Evolutionary conservation across 2,113 vertebrate species (phyloP).

Genomic region (Misgurnus anguillicaudatus): DNA sequence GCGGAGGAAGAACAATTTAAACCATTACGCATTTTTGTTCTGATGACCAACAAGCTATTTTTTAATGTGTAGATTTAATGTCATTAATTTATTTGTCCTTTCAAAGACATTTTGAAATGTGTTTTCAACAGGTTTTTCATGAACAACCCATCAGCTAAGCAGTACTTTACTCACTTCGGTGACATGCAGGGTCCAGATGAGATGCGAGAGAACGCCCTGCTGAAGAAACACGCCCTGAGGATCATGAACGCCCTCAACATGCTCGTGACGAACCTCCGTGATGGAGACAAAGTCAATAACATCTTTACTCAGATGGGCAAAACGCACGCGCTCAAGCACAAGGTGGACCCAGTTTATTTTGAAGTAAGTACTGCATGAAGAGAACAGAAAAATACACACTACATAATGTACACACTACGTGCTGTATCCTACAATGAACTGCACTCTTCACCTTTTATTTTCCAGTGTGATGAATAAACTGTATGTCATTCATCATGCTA

Average conservation of each 20-base stretch:
- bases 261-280: conserved; percentile 85
- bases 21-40: too few relatives aligned
- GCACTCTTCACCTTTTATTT: too few relatives aligned
- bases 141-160: conserved; percentile 89
- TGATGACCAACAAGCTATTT: too few relatives aligned
- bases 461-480: too few relatives aligned
- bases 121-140: conserved; percentile 84
- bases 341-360: conserved; percentile 93
- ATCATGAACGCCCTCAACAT: conserved; percentile 77
- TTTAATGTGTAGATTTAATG: too few relatives aligned
- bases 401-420: neutral
- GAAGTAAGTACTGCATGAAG: conserved; percentile 74
- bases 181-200: conserved; percentile 69
- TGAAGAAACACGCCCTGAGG: conserved; percentile 84
- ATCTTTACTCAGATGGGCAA: conserved; percentile 84
- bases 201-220: conserved; percentile 70
- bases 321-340: conserved; percentile 88
- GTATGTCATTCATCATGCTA: too few relatives aligned
- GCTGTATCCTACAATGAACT: too few relatives aligned
- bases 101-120: too few relatives aligned
- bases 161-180: conserved; percentile 93
- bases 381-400: neutral
- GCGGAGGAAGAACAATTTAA: too few relatives aligned
- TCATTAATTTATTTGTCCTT: too few relatives aligned
- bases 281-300: conserved; percentile 82